Evolutionary conservation across 2,797 vertebrate genomes (phyloP).

Genomic region (Masticophis lateralis): DNA sequence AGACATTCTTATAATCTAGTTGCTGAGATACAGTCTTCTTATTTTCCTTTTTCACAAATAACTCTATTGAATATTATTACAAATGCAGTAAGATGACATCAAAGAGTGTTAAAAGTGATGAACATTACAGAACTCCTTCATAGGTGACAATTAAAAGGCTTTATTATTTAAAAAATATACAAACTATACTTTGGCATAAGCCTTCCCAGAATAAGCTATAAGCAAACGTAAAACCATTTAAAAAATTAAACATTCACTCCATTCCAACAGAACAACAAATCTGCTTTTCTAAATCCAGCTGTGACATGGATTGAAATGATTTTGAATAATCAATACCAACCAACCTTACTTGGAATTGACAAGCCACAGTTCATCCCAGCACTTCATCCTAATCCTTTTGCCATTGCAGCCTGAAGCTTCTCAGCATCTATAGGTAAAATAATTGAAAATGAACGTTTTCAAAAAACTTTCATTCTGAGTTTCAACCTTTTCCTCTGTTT

Average conservation of each 20-base stretch:
- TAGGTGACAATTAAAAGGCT: neutral
- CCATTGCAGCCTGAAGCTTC: neutral
- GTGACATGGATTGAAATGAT: neutral
- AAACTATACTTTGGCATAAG: neutral
- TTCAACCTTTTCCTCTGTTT: neutral
- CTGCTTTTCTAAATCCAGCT: neutral
- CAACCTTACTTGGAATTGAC: neutral
- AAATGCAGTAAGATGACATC: too few relatives aligned
- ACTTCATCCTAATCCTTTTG: neutral
- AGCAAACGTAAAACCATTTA: neutral
- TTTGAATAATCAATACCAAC: neutral
- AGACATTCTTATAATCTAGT: neutral
- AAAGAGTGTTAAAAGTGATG: neutral
- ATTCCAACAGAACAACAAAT: neutral
- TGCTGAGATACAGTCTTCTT: neutral
- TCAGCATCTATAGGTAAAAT: neutral
- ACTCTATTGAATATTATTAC: neutral
- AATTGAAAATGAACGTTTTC: neutral
- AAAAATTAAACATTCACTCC: neutral
- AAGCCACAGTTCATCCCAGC: neutral
- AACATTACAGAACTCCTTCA: neutral
- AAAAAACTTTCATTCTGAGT: neutral
- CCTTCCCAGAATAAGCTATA: neutral
- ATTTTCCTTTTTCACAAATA: neutral
- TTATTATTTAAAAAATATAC: neutral